A percentile compares a stretch with the other conserved stretches of the same genome.
Conservation (phyloP, 2,888 invertebrate genomes). For the Pandemis cinnamomeana region DNA sequence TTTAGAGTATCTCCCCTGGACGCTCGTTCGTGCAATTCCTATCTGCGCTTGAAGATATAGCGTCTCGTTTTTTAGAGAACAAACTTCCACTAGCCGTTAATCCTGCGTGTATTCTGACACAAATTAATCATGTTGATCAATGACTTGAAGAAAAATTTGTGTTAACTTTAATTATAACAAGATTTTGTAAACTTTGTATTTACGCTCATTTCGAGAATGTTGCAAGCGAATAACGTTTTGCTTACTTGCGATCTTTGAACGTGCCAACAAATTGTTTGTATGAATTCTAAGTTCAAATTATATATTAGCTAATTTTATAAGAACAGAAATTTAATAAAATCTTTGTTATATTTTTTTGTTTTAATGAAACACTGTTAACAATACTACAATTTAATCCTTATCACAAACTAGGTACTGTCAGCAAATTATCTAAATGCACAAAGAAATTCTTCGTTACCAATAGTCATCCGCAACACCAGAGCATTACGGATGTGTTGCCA, state of each 20-base stretch:
- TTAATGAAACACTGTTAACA: slow-evolving; percentile 33
- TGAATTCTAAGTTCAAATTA: slow-evolving; percentile 44
- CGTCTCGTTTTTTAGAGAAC: too few species aligned
- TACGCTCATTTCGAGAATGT: neutral
- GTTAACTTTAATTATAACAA: neutral
- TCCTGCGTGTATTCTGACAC: too few species aligned
- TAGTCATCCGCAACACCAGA: too few species aligned
- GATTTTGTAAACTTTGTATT: neutral
- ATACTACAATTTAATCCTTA: slow-evolving; percentile 57
- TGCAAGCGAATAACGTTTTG: neutral
- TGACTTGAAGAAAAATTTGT: neutral
- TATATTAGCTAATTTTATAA: slow-evolving; percentile 47
- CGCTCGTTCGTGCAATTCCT: neutral
- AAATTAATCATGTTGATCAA: neutral
- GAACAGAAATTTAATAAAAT: slow-evolving; percentile 24
- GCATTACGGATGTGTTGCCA: too few species aligned
- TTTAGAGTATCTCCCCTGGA: too few species aligned
- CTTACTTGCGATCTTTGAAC: slow-evolving; percentile 9
- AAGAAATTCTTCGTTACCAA: too few species aligned
- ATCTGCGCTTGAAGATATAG: neutral
- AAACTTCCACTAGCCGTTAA: too few species aligned
- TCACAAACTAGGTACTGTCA: slow-evolving; percentile 48
- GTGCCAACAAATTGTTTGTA: slow-evolving; percentile 53
- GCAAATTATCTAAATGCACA: neutral
- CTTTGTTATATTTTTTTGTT: slow-evolving; percentile 18